Conservation (phyloP, 1,140 invertebrate genomes). For the Coptotermes formosanus region DNA sequence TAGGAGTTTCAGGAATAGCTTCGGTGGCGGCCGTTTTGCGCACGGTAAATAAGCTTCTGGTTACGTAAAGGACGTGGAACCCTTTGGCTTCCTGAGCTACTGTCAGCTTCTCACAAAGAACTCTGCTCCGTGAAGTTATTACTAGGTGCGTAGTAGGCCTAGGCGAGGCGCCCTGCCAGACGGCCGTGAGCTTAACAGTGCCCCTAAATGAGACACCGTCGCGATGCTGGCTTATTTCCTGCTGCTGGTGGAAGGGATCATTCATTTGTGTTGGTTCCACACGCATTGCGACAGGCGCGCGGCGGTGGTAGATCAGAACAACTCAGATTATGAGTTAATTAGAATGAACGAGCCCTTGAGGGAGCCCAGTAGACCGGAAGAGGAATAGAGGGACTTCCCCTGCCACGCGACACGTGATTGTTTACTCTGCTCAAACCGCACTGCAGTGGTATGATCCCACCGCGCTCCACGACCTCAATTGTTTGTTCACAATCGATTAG, state of each 20-base stretch:
- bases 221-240: background rate
- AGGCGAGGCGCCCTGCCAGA: no score
- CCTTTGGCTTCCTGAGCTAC: no score
- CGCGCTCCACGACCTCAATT: background rate
- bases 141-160: no score
- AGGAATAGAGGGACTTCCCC: background rate
- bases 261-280: background rate
- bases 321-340: background rate
- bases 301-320: background rate
- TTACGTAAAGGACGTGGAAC: no score
- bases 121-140: no score
- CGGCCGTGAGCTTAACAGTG: no score
- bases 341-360: background rate
- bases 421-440: background rate
- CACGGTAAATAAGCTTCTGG: no score
- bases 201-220: background rate
- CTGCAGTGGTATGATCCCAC: background rate
- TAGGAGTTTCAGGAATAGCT: no score
- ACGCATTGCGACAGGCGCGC: background rate
- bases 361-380: conserved; percentile 5
- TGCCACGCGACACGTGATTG: background rate
- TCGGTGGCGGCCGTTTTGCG: no score
- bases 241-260: background rate
- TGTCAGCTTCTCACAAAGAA: no score
- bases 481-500: conserved; percentile 18